phyloP scores from a whole-genome alignment of 1,140 invertebrate species.

The Caenorhabditis briggsae region DNA sequence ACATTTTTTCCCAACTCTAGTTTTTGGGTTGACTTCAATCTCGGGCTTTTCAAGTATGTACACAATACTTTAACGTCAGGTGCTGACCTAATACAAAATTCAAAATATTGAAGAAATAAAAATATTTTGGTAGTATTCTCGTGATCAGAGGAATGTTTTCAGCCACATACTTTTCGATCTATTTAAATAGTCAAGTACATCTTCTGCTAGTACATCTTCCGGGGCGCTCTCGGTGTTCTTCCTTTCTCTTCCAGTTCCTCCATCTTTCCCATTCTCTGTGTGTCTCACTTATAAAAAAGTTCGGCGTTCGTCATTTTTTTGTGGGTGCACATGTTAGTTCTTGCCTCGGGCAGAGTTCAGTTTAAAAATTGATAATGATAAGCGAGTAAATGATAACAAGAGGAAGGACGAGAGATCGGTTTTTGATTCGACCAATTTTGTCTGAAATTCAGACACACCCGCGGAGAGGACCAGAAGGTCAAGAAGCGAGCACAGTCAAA shows the following conservation, averaged over 20 bases:
- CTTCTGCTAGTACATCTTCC: background rate
- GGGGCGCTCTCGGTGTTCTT: background rate
- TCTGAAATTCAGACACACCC: slow-evolving; percentile 8
- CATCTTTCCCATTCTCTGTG: too few species aligned
- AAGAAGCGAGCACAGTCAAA: slow-evolving; percentile 12
- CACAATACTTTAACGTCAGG: slow-evolving; percentile 1
- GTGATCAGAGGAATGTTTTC: slow-evolving; percentile 17
- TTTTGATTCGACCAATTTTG: slow-evolving; percentile 27
- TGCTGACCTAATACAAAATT: background rate
- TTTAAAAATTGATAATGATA: background rate
- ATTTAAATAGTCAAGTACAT: background rate
- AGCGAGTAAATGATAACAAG: slow-evolving; percentile 8
- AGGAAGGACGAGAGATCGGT: slow-evolving; percentile 47
- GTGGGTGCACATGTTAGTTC: background rate
- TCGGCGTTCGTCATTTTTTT: background rate
- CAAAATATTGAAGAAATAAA: background rate
- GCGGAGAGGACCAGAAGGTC: background rate
- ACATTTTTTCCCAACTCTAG: background rate
- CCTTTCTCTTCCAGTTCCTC: too few species aligned
- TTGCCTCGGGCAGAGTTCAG: background rate
- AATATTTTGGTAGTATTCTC: slow-evolving; percentile 30
- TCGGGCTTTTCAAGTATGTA: slow-evolving; percentile 18
- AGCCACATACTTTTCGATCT: background rate
- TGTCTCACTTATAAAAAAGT: too few species aligned
- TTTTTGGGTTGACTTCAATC: background rate